Base-by-base conservation (phyloP, 2,113 vertebrate genomes). In the Platichthys flesus region DNA sequence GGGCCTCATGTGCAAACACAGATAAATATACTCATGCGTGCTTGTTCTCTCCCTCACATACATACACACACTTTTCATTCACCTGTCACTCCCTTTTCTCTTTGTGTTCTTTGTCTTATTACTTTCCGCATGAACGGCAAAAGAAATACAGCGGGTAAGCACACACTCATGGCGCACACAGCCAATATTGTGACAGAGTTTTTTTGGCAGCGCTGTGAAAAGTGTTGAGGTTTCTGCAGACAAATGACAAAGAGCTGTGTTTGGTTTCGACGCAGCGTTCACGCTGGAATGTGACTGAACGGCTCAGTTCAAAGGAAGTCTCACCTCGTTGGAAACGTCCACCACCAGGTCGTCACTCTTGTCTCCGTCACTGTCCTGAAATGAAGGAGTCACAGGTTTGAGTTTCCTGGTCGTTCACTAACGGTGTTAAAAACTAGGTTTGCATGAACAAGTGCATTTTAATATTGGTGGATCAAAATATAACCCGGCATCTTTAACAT, bases 271-370 rank as follows among this genome's bases (percentile, higher is more conserved):
- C 40, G 71, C 56, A 12, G 57, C 23, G 56, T 45, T 78, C 49
- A 35, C 35, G 31, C 16, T 40, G 65, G 79, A 91, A 90, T 88
- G 84, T 71, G 69, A 71, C 64, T 0, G 64, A 74, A 61, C 67
- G 45, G 79, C 76, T 76, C 31, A 2, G 72, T 62, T 71, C 61
- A 79, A 77, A 65, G 14, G 35, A 35, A 60, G 64, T 61, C 92
- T 91, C 88, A 98, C 97, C 96, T 98, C 97, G 0, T 99, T 98
- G 81, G 97, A 99, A 62, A 99, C 97, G 0, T 99, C 97, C 12
- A 99, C 97, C 78, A 99, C 97, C 76, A 99, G 84, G 86, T 99
- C 97, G 0, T 99, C 97, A 13, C 97, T 99, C 87, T 99, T 99
- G 93, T 99, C 97, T 8, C 97, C 97, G 0, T 99, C 97, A 14